Percentiles rank a stretch among this genome's conserved stretches.
phyloP scores from a whole-genome alignment of 92 coral and sea anemone species.

The Zoanthus solanderi region DNA sequence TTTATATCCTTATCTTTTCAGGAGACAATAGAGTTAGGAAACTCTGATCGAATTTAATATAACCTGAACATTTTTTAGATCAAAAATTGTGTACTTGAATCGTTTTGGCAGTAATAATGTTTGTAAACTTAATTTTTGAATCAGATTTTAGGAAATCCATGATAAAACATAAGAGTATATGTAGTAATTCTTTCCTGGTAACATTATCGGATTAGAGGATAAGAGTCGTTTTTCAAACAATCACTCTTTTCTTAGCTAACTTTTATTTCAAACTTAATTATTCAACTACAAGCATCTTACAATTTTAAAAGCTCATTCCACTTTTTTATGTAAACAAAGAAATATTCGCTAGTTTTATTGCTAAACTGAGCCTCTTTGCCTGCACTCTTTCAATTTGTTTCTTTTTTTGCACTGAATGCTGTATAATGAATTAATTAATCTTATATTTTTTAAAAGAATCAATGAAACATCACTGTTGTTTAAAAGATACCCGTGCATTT shows the following conservation, averaged over 20 bases:
- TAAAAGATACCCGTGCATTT: neutral
- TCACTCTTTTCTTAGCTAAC: too few species aligned
- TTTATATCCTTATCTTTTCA: neutral
- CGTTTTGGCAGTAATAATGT: neutral
- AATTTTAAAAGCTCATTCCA: too few species aligned
- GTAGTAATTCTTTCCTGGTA: neutral
- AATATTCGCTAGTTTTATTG: too few species aligned
- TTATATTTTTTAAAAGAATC: neutral
- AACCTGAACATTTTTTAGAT: neutral
- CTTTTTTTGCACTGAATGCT: neutral
- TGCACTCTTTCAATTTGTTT: too few species aligned
- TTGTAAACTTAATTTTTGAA: constrained; percentile 1
- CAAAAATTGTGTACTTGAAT: neutral
- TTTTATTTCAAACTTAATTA: too few species aligned
- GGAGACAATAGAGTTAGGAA: neutral
- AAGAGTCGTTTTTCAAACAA: too few species aligned
- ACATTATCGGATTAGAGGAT: too few species aligned
- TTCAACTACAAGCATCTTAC: too few species aligned
- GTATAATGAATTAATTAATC: neutral
- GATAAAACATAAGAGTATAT: neutral
- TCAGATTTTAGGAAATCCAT: neutral
- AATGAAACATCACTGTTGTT: neutral
- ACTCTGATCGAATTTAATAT: neutral
- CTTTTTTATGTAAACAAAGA: too few species aligned
- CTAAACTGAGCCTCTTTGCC: too few species aligned